A percentile compares a stretch with the other conserved stretches of the same genome.
phyloP scores from a whole-genome alignment of 2,888 invertebrate genomes.

The Stratiomys singularior region DNA sequence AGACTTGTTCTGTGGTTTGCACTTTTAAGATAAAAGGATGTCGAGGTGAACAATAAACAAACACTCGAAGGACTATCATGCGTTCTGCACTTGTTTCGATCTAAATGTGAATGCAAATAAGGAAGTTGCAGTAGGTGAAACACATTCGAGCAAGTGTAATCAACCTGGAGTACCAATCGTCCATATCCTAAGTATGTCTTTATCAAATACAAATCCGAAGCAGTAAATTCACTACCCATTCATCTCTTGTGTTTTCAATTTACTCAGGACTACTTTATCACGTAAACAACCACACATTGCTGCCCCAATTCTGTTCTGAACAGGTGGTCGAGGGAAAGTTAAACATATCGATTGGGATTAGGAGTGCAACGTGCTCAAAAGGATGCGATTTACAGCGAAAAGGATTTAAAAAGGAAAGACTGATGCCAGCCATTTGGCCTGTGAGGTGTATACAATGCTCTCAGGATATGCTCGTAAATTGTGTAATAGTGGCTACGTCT shows the following conservation, averaged over 20 bases:
- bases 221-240: neutral
- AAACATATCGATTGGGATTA: constrained; percentile 1
- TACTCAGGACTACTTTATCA: neutral
- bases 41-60: too few species aligned
- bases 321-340: neutral
- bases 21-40: too few species aligned
- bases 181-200: too few species aligned
- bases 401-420: neutral
- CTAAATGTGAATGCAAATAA: too few species aligned
- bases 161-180: too few species aligned
- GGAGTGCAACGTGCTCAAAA: constrained; percentile 20
- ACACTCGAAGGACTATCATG: too few species aligned
- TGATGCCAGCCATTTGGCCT: neutral
- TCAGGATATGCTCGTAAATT: neutral
- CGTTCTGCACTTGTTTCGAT: too few species aligned
- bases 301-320: neutral
- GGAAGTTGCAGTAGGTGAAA: too few species aligned
- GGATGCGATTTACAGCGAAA: constrained; percentile 16
- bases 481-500: constrained; percentile 1
- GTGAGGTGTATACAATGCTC: neutral
- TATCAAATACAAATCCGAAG: too few species aligned
- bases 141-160: too few species aligned
- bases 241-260: neutral
- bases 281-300: neutral
- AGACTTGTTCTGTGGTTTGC: too few species aligned